Conservation (phyloP, 2,797 vertebrate genomes). For the Bryconaethiops microstoma region DNA sequence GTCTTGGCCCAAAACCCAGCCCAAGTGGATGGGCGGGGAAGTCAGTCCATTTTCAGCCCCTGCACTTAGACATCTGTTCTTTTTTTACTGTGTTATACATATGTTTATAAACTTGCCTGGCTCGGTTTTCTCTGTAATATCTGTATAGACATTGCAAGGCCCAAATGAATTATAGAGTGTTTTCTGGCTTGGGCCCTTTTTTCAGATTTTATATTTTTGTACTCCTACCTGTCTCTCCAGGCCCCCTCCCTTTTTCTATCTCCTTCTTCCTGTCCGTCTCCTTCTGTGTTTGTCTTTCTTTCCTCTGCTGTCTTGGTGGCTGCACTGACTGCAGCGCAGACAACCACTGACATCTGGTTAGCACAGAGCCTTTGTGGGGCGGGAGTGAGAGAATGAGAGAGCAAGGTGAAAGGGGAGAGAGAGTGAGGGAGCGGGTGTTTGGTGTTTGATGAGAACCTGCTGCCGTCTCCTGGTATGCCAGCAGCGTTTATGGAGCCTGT, state of each 20-base stretch:
- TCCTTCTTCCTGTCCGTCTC: conserved; percentile 8
- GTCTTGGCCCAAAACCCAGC: background rate
- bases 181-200: conserved; percentile 16
- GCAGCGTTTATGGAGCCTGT: conserved; percentile 79
- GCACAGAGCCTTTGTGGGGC: conserved; percentile 26
- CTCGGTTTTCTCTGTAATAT: conserved; percentile 18
- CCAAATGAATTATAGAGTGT: conserved; percentile 21
- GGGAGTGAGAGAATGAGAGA: conserved; percentile 10
- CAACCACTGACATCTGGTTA: conserved; percentile 50
- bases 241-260: background rate
- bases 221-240: conserved; percentile 16
- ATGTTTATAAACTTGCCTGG: conserved; percentile 28
- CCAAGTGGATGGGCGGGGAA: background rate
- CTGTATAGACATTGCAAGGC: background rate
- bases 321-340: conserved; percentile 14
- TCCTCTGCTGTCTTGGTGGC: conserved; percentile 21
- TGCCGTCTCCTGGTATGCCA: conserved; percentile 56
- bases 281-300: conserved; percentile 24
- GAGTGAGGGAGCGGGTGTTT: conserved; percentile 36
- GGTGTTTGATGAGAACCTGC: conserved; percentile 61
- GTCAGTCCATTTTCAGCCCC: conserved; percentile 13
- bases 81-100: conserved; percentile 38
- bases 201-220: conserved; percentile 14
- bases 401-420: conserved; percentile 26
- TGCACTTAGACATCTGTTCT: conserved; percentile 29